Conservation (phyloP, 1,140 invertebrate species). For the Contarinia nasturtii region DNA sequence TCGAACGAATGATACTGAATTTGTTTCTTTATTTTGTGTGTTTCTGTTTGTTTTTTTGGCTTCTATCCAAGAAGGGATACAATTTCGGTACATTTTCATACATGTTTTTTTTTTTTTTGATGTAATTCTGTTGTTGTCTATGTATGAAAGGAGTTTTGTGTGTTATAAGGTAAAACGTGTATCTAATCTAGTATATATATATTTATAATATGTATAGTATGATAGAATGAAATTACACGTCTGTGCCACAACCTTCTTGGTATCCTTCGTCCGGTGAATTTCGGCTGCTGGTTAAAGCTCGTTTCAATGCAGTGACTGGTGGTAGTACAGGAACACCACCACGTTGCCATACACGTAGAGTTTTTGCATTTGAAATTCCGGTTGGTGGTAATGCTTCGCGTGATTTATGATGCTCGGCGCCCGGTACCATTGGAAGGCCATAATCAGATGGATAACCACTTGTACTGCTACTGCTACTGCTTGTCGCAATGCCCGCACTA, state of each 20-base stretch:
- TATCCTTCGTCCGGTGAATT: conserved; percentile 79
- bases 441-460: conserved; percentile 55
- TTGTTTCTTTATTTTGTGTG: not conserved
- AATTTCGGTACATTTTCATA: not conserved
- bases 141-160: not conserved
- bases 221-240: conserved; percentile 37
- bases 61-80: not conserved
- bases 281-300: conserved; percentile 54
- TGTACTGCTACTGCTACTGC: conserved; percentile 11
- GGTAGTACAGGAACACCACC: conserved; percentile 61
- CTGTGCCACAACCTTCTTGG: conserved; percentile 78
- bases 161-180: not conserved
- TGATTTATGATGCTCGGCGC: conserved; percentile 18
- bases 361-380: conserved; percentile 40
- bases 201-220: not conserved
- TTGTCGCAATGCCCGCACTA: not conserved
- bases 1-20: not conserved
- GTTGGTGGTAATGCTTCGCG: conserved; percentile 15
- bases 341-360: conserved; percentile 65
- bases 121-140: not conserved
- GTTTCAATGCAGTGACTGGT: conserved; percentile 55
- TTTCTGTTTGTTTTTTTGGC: not conserved
- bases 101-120: not conserved
- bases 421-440: conserved; percentile 43
- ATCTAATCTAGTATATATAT: not conserved